phyloP scores from a whole-genome alignment of 2,797 vertebrate genomes.

The Melanotaenia nigrans region DNA sequence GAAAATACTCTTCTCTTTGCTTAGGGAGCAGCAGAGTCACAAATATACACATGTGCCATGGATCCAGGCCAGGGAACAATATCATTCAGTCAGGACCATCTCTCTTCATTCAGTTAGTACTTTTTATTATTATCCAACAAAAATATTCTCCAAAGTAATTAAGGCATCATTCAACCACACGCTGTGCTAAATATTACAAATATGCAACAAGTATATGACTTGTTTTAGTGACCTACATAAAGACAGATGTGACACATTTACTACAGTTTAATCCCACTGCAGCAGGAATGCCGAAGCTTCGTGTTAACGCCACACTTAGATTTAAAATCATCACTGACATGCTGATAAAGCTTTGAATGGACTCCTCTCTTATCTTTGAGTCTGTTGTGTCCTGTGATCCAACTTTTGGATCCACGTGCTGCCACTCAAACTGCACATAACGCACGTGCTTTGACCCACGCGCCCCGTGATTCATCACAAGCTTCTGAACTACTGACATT shows the following conservation, averaged over 20 bases:
- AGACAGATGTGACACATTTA: neutral
- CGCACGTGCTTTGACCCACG: constrained; percentile 18
- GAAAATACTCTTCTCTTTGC: constrained; percentile 37
- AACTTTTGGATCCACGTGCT: constrained; percentile 10
- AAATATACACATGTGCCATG: constrained; percentile 54
- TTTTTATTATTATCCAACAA: too few relatives aligned
- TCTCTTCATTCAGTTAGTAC: too few relatives aligned
- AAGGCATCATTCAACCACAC: neutral
- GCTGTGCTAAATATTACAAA: neutral
- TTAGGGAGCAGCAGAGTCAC: constrained; percentile 36
- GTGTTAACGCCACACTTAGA: neutral
- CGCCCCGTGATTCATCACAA: neutral
- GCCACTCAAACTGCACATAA: neutral
- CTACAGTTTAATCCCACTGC: neutral
- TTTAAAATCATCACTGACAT: neutral
- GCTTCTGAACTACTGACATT: neutral
- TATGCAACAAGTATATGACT: neutral
- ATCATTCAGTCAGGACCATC: neutral
- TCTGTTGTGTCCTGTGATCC: constrained; percentile 5
- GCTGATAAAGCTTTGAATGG: neutral
- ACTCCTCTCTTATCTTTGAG: neutral
- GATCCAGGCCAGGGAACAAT: constrained; percentile 25
- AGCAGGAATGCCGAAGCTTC: neutral
- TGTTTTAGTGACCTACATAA: neutral
- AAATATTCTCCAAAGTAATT: neutral